Base-by-base conservation (phyloP, 2,113 vertebrate species). In the Fulica atra region DNA sequence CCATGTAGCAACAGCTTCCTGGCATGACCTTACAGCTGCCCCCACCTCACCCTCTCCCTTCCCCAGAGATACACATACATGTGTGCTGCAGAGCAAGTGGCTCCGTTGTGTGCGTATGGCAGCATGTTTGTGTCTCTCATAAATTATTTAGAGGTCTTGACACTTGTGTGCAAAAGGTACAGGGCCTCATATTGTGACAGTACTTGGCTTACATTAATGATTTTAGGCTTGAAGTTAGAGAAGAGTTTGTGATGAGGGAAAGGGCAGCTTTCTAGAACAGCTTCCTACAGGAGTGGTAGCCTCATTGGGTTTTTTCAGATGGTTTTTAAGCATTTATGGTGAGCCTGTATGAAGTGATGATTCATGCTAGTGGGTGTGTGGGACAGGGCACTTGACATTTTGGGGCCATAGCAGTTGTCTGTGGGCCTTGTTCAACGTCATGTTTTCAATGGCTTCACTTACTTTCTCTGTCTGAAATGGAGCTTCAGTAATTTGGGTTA, bases 91-190 rank as follows among this genome's bases (percentile, higher is more conserved):
- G 51, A 46, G 56, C 1, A 5, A 66, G 54, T 7, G 4, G 46
- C 21, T 90, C 42, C 33, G 61, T 40, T 73, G 35, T 56, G 65
- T 90, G 79, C 59, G 61, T 59, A 51, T 56, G 74, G 73, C 53
- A 76, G 36, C 0, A 0, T 38, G 2, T 53, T 82, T n/a, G 2
- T 35, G 20, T 72, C n/a, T 60, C 61, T 26, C 73, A 44, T 69
- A 54, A 90, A 77, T 73, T 31, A 92, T 93, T 84, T 84, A 64
- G 29, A n/a, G 38, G 18, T 65, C 42, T 69, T 20, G 12, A 63
- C 6, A 19, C 12, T 40, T 76, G 17, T 0, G 2, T 71, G 65
- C 38, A 82, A 73, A 48, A 81, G 7, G 33, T 48, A 29, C 46
- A 70, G 25, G 28, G 20, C 46, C 23, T 60, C 5, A 0, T 61